Conservation (phyloP, 2,113 vertebrate species). For the Herpailurus yagouaroundi region DNA sequence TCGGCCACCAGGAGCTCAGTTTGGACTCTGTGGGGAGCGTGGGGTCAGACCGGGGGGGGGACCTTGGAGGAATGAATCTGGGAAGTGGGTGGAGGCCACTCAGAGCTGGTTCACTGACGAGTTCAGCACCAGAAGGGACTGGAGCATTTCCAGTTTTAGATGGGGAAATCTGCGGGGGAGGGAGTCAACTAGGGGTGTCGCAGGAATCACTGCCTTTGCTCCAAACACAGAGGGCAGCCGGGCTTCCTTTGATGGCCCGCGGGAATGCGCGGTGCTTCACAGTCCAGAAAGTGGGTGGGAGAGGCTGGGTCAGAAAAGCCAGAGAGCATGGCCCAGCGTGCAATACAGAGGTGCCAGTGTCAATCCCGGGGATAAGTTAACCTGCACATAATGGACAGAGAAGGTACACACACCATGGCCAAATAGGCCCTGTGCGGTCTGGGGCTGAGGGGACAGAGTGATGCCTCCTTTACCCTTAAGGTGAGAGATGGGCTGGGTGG, state of each 20-base stretch:
- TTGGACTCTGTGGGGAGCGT: not conserved
- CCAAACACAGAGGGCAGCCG: not conserved
- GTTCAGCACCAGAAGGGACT: too few species aligned
- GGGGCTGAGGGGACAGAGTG: too few species aligned
- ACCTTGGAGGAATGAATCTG: too few species aligned
- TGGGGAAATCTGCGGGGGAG: too few species aligned
- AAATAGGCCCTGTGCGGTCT: not conserved
- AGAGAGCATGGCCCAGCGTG: not conserved
- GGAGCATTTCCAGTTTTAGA: not conserved
- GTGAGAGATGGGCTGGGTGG: not conserved
- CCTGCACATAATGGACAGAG: not conserved
- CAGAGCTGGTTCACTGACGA: not conserved
- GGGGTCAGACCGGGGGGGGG: not conserved
- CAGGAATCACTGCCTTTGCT: not conserved
- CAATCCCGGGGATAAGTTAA: not conserved
- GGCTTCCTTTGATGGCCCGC: not conserved
- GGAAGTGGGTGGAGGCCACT: not conserved
- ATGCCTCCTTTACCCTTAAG: not conserved
- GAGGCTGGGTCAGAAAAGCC: not conserved
- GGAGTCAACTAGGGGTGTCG: not conserved
- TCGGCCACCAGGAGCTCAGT: rapidly evolving
- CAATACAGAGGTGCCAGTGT: not conserved
- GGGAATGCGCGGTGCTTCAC: too few species aligned
- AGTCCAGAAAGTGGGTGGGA: not conserved
- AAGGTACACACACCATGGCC: not conserved